Conservation (phyloP, 23 tunicate genomes). For the Ciona savignyi region DNA sequence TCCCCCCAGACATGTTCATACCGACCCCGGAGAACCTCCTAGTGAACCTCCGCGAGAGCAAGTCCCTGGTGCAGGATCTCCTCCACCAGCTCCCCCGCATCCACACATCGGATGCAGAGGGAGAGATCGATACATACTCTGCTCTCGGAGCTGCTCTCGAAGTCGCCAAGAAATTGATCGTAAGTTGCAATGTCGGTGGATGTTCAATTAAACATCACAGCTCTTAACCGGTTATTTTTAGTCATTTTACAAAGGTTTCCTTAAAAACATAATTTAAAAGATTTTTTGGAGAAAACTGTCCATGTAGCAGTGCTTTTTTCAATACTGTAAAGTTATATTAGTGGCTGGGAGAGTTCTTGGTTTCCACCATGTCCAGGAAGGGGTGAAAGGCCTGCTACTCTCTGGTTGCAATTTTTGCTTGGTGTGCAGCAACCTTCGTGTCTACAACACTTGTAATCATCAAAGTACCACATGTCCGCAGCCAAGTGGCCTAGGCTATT, state of each 20-base stretch:
- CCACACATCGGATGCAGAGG: slow-evolving; percentile 37
- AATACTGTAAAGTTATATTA: not conserved
- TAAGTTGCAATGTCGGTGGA: slow-evolving; percentile 1
- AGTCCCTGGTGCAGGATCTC: slow-evolving; percentile 58
- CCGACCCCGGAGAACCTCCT: slow-evolving; percentile 84
- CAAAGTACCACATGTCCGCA: too few species aligned
- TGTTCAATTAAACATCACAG: not conserved
- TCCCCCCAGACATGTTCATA: slow-evolving; percentile 53
- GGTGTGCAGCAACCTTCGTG: too few species aligned
- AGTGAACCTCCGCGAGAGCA: slow-evolving; percentile 71
- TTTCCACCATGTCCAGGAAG: too few species aligned
- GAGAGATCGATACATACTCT: slow-evolving; percentile 56
- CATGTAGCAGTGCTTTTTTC: not conserved
- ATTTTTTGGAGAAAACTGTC: not conserved
- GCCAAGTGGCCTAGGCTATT: too few species aligned
- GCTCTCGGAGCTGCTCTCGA: slow-evolving; percentile 89
- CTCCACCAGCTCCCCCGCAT: slow-evolving; percentile 74
- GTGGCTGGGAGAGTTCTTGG: not conserved
- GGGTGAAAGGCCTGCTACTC: too few species aligned
- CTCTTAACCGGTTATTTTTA: not conserved
- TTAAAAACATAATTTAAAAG: not conserved
- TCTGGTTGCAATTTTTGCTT: too few species aligned
- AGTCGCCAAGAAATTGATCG: slow-evolving; percentile 83
- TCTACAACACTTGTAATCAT: too few species aligned
- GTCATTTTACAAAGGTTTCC: not conserved